Percentiles rank a stretch among this genome's conserved stretches.
Conservation (phyloP, 2,113 vertebrate species). For the Apodemus speciosus region DNA sequence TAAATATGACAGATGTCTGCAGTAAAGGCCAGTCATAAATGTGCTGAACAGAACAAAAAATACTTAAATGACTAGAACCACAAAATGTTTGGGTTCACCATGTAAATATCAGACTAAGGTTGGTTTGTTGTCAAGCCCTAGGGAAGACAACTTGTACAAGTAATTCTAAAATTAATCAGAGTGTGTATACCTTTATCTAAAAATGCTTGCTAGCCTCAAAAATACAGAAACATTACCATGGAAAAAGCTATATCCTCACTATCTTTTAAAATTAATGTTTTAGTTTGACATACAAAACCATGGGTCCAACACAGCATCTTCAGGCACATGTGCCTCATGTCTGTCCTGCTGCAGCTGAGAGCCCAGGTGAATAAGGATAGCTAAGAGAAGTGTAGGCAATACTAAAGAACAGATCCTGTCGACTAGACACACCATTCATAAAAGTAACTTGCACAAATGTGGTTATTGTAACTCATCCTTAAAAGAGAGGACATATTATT, state of each 20-base stretch:
- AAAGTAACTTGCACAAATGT: background rate
- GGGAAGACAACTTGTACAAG: background rate
- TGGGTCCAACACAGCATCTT: background rate
- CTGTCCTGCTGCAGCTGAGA: background rate
- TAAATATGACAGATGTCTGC: background rate
- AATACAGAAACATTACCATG: background rate
- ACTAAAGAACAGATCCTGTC: background rate
- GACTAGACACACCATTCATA: background rate
- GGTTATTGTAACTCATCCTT: background rate
- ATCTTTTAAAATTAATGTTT: background rate
- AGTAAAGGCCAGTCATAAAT: background rate
- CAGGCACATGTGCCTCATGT: too few species aligned
- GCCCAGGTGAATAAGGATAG: background rate
- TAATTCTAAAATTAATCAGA: slow-evolving; percentile 1
- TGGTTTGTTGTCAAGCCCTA: background rate
- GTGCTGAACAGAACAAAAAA: background rate
- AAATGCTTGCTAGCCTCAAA: background rate
- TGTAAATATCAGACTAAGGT: slow-evolving; percentile 20
- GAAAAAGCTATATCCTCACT: background rate
- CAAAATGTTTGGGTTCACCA: background rate
- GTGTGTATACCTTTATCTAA: background rate
- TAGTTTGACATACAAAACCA: background rate
- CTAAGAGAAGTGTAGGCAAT: background rate
- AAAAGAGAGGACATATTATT: background rate
- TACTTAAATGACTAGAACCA: background rate